A percentile compares a stretch with the other conserved stretches of the same genome.
Evolutionary conservation across 2,113 vertebrate species (phyloP).

Genomic region (Ceuthmochares aereus): DNA sequence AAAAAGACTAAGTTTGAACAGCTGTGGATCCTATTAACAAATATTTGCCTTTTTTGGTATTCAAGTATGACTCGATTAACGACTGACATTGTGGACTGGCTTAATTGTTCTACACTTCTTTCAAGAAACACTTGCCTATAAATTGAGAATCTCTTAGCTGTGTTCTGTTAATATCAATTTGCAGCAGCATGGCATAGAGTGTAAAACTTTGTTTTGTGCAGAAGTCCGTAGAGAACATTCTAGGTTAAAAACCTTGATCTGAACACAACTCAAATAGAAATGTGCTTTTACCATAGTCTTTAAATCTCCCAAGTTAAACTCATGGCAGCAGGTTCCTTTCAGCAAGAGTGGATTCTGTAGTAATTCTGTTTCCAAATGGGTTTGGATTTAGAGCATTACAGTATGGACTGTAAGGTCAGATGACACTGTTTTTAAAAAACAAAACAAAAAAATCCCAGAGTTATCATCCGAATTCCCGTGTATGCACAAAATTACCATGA

Average conservation of each 20-base stretch:
- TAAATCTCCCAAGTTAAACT: neutral
- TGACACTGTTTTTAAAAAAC: neutral
- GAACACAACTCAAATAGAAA: neutral
- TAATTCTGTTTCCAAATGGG: neutral
- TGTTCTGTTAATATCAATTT: neutral
- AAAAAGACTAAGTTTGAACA: neutral
- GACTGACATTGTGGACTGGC: neutral
- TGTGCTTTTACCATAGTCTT: neutral
- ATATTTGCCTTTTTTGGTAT: neutral
- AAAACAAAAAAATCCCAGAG: neutral
- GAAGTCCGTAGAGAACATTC: neutral
- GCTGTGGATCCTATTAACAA: neutral
- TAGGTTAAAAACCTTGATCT: neutral
- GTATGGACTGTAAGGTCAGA: neutral
- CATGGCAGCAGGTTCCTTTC: neutral
- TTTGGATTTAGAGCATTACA: neutral
- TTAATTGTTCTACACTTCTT: neutral
- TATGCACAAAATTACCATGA: neutral
- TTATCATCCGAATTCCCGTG: neutral
- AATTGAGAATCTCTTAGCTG: neutral
- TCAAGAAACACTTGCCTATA: neutral
- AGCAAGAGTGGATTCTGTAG: neutral
- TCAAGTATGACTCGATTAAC: neutral
- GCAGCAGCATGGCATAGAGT: neutral
- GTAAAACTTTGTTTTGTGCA: neutral